These are phyloP conservation scores for Hucho hucho DNA, from an alignment of 2,113 vertebrate genomes.

Conservation along the genomic window DNA sequence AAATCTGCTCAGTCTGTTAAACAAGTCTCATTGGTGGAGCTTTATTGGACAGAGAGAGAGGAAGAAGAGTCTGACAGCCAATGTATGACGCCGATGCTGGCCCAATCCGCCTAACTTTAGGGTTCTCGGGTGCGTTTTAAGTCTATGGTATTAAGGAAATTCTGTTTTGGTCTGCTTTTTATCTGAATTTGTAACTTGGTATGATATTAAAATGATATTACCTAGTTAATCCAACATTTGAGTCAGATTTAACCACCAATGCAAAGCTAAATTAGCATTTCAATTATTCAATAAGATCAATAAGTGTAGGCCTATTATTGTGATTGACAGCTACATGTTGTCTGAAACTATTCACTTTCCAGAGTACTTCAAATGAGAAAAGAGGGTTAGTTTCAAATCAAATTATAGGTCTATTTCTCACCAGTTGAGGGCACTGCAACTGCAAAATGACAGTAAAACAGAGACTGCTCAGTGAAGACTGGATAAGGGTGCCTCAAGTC, in stretches of 20 bases:
- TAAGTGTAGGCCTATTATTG: not conserved
- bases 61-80: conserved; percentile 1
- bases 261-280: not conserved
- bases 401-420: not conserved
- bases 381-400: not conserved
- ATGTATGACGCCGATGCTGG: not conserved
- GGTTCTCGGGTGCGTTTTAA: not conserved
- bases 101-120: not conserved
- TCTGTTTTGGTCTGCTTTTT: not conserved
- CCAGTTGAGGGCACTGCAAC: conserved; percentile 53
- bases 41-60: not conserved
- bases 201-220: not conserved
- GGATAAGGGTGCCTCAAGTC: not conserved
- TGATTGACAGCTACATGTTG: not conserved
- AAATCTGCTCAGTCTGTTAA: conserved; percentile 26
- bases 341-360: not conserved
- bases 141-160: not conserved
- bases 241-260: not conserved
- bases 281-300: not conserved
- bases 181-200: not conserved
- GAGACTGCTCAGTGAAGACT: not conserved
- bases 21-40: conserved; percentile 20
- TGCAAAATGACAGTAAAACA: conserved; percentile 21
- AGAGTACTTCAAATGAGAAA: not conserved
- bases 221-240: not conserved